Evolutionary conservation across 1,140 invertebrate genomes (phyloP).

Genomic region (Notospermus geniculatus): DNA sequence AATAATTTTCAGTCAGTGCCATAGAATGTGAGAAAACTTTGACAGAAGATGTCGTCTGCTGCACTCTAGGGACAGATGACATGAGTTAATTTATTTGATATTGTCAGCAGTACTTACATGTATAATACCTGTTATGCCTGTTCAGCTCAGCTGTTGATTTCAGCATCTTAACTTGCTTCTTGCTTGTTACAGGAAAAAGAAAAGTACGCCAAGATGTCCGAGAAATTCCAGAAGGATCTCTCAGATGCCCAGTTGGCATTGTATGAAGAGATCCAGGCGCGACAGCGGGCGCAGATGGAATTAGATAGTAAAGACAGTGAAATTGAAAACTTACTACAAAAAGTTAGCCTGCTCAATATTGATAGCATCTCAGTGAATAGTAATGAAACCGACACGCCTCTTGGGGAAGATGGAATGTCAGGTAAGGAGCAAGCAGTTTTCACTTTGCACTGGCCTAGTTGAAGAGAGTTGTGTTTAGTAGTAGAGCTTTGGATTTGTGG

Average conservation of each 20-base stretch:
- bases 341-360: slow-evolving; percentile 64
- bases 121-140: no score
- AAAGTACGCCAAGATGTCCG: slow-evolving; percentile 83
- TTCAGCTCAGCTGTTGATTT: no score
- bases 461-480: no score
- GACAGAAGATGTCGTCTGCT: no score
- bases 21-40: no score
- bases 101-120: no score
- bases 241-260: slow-evolving; percentile 76
- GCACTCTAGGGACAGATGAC: no score
- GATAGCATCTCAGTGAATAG: slow-evolving; percentile 89
- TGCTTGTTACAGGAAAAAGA: slow-evolving; percentile 70
- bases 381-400: slow-evolving; percentile 52
- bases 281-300: slow-evolving; percentile 87
- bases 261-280: slow-evolving; percentile 68
- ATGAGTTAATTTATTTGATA: no score
- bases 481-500: no score
- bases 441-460: no score
- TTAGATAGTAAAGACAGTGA: slow-evolving; percentile 93
- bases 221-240: slow-evolving; percentile 80
- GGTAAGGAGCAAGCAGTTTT: slow-evolving; percentile 3
- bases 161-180: no score
- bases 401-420: slow-evolving; percentile 14
- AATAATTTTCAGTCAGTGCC: no score
- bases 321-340: slow-evolving; percentile 84